Conservation (phyloP, 2,888 invertebrate genomes). For the Orthosia gothica region DNA sequence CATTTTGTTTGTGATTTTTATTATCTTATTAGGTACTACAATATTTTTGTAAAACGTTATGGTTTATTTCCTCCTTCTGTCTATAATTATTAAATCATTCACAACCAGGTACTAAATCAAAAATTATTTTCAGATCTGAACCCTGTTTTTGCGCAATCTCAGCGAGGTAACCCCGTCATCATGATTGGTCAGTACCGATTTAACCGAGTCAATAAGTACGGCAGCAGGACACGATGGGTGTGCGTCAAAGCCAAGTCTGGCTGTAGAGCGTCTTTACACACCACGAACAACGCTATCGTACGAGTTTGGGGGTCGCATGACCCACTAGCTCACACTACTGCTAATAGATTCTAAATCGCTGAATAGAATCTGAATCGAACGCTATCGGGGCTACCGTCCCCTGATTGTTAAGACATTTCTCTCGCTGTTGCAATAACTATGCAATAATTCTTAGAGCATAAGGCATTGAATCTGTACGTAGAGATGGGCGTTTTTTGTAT, state of each 20-base stretch:
- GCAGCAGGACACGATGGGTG: slow-evolving; percentile 87
- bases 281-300: slow-evolving; percentile 88
- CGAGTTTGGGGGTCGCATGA: slow-evolving; percentile 89
- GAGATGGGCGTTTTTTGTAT: slow-evolving; percentile 28
- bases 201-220: slow-evolving; percentile 88
- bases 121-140: slow-evolving; percentile 84
- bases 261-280: slow-evolving; percentile 87
- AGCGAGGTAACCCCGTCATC: slow-evolving; percentile 88
- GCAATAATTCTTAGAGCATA: slow-evolving; percentile 59
- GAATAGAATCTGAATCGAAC: neutral
- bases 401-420: slow-evolving; percentile 30
- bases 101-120: slow-evolving; percentile 52
- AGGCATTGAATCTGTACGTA: slow-evolving; percentile 36
- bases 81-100: neutral
- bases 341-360: slow-evolving; percentile 83
- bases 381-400: neutral
- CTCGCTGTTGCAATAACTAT: slow-evolving; percentile 56
- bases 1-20: neutral
- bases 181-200: slow-evolving; percentile 90
- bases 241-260: slow-evolving; percentile 89
- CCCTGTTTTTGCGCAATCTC: slow-evolving; percentile 88
- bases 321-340: slow-evolving; percentile 86
- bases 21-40: too few relatives aligned
- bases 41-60: neutral
- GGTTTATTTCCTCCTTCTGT: neutral